phyloP scores from a whole-genome alignment of 2,888 invertebrate genomes.

The Fragum sueziense region DNA sequence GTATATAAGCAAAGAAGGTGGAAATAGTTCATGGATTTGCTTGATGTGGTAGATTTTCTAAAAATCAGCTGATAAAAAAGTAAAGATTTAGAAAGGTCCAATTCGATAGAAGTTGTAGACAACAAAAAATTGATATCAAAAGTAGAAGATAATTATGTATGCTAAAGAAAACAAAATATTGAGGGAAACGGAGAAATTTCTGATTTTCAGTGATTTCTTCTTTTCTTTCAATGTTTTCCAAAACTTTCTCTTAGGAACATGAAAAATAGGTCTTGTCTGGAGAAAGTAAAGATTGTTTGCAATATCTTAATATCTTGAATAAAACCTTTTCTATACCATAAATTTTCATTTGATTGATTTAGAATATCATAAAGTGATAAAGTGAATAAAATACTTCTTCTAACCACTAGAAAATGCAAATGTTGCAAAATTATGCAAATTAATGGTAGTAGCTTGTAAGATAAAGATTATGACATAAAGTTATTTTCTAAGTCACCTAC shows the following conservation, averaged over 20 bases:
- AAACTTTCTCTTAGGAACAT: neutral
- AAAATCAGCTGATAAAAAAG: no score
- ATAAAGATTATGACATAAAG: neutral
- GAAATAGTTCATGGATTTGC: no score
- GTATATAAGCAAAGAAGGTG: no score
- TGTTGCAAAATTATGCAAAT: neutral
- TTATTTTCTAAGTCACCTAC: neutral
- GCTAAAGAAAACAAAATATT: neutral
- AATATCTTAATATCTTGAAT: no score
- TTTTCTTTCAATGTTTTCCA: neutral
- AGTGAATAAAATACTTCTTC: neutral
- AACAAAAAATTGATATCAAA: neutral
- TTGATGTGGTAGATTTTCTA: no score
- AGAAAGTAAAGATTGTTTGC: no score
- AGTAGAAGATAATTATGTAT: neutral
- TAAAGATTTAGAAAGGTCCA: neutral
- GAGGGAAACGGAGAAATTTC: slow-evolving; percentile 6
- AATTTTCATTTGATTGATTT: neutral
- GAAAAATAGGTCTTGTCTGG: neutral
- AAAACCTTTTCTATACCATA: no score
- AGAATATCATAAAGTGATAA: neutral
- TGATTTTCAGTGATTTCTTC: neutral
- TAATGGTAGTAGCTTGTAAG: neutral
- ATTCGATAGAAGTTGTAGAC: neutral
- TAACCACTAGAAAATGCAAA: neutral